Evolutionary conservation across 1,140 invertebrate genomes (phyloP).

Genomic region (Stegodyphus mimosarum): DNA sequence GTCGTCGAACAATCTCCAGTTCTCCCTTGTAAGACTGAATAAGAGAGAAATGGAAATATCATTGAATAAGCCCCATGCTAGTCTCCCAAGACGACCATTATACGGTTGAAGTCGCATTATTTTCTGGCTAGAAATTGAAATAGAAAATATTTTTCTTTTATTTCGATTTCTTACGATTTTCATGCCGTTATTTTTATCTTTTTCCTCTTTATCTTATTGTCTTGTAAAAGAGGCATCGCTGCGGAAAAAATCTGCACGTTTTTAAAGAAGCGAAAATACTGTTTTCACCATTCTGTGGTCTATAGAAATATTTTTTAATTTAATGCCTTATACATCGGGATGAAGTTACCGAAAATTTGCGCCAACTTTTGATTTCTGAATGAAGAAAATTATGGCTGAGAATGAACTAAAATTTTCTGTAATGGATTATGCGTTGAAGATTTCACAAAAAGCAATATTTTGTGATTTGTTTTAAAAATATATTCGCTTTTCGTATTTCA

Average conservation of each 20-base stretch:
- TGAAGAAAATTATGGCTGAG: too few species aligned
- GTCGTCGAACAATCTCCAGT: background rate
- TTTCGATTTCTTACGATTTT: background rate
- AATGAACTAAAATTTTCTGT: too few species aligned
- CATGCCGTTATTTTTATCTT: background rate
- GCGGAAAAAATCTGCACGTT: too few species aligned
- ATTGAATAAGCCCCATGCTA: slow-evolving; percentile 37
- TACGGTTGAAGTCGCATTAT: slow-evolving; percentile 24
- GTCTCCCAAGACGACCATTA: slow-evolving; percentile 41
- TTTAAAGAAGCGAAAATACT: background rate
- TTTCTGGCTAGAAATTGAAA: slow-evolving; percentile 41
- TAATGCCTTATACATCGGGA: too few species aligned
- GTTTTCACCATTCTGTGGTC: background rate
- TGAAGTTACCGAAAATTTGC: too few species aligned
- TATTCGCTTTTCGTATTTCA: too few species aligned
- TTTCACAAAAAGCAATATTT: too few species aligned
- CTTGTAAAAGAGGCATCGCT: background rate
- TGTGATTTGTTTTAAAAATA: too few species aligned
- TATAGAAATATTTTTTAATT: too few species aligned
- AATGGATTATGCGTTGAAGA: too few species aligned
- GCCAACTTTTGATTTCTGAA: too few species aligned
- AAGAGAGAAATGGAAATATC: slow-evolving; percentile 34
- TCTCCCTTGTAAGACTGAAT: background rate
- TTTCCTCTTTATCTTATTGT: background rate
- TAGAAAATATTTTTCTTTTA: slow-evolving; percentile 8